Percentiles rank a stretch among this genome's conserved stretches.
Conservation (phyloP, 2,797 vertebrate genomes). For the Arvicola amphibius region DNA sequence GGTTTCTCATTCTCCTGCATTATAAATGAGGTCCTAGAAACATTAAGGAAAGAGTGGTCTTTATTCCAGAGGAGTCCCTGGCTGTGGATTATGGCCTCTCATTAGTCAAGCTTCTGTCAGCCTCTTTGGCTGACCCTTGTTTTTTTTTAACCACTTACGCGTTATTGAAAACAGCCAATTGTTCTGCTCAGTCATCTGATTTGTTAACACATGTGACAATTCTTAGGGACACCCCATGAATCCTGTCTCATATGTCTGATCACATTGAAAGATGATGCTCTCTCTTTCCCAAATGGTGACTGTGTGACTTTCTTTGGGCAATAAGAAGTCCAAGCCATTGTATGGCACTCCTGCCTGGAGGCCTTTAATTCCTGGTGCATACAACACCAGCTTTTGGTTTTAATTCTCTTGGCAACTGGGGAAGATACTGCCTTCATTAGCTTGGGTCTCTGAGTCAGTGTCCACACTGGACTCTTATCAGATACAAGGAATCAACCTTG, state of each 20-base stretch:
- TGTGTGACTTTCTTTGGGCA: background rate
- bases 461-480: background rate
- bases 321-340: background rate
- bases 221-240: background rate
- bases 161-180: background rate
- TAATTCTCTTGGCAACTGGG: background rate
- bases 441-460: background rate
- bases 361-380: background rate
- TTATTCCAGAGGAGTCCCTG: background rate
- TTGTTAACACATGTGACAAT: background rate
- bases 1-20: background rate
- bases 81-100: background rate
- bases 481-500: background rate
- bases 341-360: background rate
- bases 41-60: background rate
- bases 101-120: slow-evolving; percentile 18
- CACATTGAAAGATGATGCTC: background rate
- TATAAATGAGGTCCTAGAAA: background rate
- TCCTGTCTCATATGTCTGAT: background rate
- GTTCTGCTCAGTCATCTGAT: background rate
- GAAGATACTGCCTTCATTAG: background rate
- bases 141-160: background rate
- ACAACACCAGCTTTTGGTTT: background rate
- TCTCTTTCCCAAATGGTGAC: background rate
- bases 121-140: background rate